Base-by-base conservation (phyloP, 1,140 invertebrate genomes). In the Micrasema minimum region DNA sequence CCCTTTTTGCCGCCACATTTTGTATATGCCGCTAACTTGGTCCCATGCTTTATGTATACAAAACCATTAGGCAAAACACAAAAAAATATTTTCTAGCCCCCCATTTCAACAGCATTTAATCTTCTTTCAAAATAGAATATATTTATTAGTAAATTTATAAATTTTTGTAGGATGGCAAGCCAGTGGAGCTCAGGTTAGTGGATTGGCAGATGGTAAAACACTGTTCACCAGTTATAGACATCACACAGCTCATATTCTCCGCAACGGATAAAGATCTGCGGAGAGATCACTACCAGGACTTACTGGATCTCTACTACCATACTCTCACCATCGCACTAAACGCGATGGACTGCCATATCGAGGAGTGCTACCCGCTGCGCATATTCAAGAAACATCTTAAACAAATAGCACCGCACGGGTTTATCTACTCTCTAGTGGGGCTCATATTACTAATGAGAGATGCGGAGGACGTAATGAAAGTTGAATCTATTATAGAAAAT, bases 181-280 rank as follows among this genome's bases (percentile, higher is more conserved):
- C n/a, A n/a, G n/a, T n/a, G n/a, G n/a, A n/a, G n/a, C n/a, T n/a
- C n/a, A n/a, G n/a, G n/a, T n/a, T 85, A 2, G 41, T 88, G 35
- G 87, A 88, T 69, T 87, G 85, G 74, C 87, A 88, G 79, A 78
- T 86, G 6, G 72, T 79, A 20, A 82, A 85, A 43, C 79, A 79
- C n/a, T 77, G 81, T 11, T 85, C 85, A 26, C 81, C 86, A 1
- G 77, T 81, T 0, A 69, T 81, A 0, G 88, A 90, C 75, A 71
- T 90, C 2, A 50, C 82, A 22, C 88, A 87, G 70, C 84, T 88
- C 69, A 75, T 89, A 2, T 85, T 85, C 75, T 81, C 80, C 2
- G 85, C 85, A 12, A 82, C 86, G 0, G 80, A 84, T 38, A 76
- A 80, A 14, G 75, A 81, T 12, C 79, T 85, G 18, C 77, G 86